Percentiles rank a stretch among this genome's conserved stretches.
phyloP scores from a whole-genome alignment of 2,888 invertebrate species.

The Miltochrista miniata region DNA sequence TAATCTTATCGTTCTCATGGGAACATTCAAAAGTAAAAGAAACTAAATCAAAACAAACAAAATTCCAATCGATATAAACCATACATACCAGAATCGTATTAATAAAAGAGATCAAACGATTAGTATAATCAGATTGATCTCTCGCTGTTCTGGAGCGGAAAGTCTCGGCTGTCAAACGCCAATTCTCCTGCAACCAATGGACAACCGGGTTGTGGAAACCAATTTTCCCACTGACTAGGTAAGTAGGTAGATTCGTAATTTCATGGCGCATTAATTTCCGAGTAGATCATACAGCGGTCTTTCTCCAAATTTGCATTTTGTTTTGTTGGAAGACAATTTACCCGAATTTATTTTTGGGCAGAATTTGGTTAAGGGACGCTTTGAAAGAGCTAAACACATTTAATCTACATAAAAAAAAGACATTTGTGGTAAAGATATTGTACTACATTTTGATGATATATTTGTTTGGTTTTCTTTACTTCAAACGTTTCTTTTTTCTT shows the following conservation, averaged over 20 bases:
- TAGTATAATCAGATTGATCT: constrained; percentile 37
- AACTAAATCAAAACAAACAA: constrained; percentile 9
- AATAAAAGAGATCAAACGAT: constrained; percentile 36
- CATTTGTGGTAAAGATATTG: too few species aligned
- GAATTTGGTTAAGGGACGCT: constrained; percentile 26
- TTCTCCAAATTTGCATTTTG: constrained; percentile 52
- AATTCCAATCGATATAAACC: not conserved
- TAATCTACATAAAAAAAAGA: too few species aligned
- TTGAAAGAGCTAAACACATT: constrained; percentile 35
- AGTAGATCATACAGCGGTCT: constrained; percentile 62
- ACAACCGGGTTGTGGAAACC: constrained; percentile 67
- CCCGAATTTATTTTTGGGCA: constrained; percentile 32
- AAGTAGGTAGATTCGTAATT: constrained; percentile 80
- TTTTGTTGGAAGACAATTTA: constrained; percentile 38
- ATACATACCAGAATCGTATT: constrained; percentile 22
- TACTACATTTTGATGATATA: too few species aligned
- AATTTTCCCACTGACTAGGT: constrained; percentile 78
- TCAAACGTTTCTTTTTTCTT: too few species aligned
- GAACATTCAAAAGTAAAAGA: too few species aligned
- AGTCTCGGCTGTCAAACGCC: constrained; percentile 61
- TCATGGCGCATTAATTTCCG: constrained; percentile 73
- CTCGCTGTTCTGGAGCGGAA: constrained; percentile 18
- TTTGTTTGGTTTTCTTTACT: too few species aligned
- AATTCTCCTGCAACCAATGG: constrained; percentile 64
- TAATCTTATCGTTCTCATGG: too few species aligned